Conservation (phyloP, 2,797 vertebrate genomes). For the Crenichthys baileyi region DNA sequence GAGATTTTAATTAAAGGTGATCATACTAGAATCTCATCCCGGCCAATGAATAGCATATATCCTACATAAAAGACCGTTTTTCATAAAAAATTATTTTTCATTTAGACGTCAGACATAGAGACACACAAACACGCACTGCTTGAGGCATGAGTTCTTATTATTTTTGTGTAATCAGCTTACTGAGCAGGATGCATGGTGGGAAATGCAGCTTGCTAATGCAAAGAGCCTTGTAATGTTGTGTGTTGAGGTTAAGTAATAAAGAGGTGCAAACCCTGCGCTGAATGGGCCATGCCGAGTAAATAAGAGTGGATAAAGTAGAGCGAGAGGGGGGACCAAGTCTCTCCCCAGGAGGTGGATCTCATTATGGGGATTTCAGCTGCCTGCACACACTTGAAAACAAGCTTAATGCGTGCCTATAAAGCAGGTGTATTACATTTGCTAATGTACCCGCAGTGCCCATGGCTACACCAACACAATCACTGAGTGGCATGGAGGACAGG, state of each 20-base stretch:
- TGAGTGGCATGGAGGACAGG: slow-evolving; percentile 53
- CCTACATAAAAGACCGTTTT: slow-evolving; percentile 13
- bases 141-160: slow-evolving; percentile 76
- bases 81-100: slow-evolving; percentile 37
- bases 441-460: slow-evolving; percentile 71
- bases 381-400: slow-evolving; percentile 74
- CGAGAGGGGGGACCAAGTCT: slow-evolving; percentile 61
- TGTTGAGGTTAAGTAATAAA: slow-evolving; percentile 83
- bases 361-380: slow-evolving; percentile 83
- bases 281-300: slow-evolving; percentile 77
- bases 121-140: slow-evolving; percentile 55
- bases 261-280: slow-evolving; percentile 76
- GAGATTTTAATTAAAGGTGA: neutral
- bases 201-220: slow-evolving; percentile 78
- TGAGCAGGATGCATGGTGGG: slow-evolving; percentile 73
- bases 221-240: slow-evolving; percentile 79
- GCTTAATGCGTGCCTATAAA: slow-evolving; percentile 83
- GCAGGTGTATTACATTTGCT: slow-evolving; percentile 82
- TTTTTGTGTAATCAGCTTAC: slow-evolving; percentile 88
- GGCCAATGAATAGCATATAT: slow-evolving; percentile 1
- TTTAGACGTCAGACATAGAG: slow-evolving; percentile 41
- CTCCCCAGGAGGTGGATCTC: slow-evolving; percentile 81
- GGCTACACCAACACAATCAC: slow-evolving; percentile 53
- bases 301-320: slow-evolving; percentile 75
- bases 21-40: neutral